Percentiles rank a stretch among this genome's conserved stretches.
These are phyloP conservation scores for Amphiura filiformis DNA, from an alignment of 35 echinoderm and acorn worm genomes.

Conservation along the genomic window DNA sequence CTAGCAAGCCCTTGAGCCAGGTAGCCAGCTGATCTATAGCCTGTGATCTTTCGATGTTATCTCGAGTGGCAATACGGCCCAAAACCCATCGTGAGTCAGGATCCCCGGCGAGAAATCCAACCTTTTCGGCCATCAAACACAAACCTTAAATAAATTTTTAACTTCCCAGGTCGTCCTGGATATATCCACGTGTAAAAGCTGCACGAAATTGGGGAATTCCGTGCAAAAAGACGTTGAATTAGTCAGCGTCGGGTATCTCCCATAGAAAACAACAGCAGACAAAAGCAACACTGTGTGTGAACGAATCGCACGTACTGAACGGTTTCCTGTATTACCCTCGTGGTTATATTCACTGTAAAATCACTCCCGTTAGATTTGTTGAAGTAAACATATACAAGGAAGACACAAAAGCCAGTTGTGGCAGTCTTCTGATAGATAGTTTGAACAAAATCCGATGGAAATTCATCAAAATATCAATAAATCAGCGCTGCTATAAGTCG, in stretches of 20 bases:
- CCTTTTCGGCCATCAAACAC: conserved; percentile 10
- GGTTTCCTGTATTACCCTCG: neutral
- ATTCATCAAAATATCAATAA: neutral
- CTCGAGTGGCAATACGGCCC: conserved; percentile 3
- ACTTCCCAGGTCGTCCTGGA: neutral
- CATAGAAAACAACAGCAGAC: neutral
- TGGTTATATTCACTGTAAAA: neutral
- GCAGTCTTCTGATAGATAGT: neutral
- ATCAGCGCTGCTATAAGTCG: neutral
- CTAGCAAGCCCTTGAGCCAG: conserved; percentile 20
- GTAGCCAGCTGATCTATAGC: conserved; percentile 11
- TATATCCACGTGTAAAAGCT: neutral
- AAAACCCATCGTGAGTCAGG: conserved; percentile 18
- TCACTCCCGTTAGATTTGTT: neutral
- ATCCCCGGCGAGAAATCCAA: conserved; percentile 6
- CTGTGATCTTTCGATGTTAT: conserved; percentile 6
- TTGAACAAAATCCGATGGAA: neutral
- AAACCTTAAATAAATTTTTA: neutral
- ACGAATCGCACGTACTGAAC: neutral
- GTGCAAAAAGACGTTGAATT: neutral
- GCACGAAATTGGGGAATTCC: neutral
- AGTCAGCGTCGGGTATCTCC: neutral
- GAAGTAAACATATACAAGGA: neutral
- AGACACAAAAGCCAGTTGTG: neutral
- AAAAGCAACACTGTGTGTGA: neutral